A percentile compares a stretch with the other conserved stretches of the same genome.
phyloP scores from a whole-genome alignment of 2,888 invertebrate species.

The Lamproptera curius region DNA sequence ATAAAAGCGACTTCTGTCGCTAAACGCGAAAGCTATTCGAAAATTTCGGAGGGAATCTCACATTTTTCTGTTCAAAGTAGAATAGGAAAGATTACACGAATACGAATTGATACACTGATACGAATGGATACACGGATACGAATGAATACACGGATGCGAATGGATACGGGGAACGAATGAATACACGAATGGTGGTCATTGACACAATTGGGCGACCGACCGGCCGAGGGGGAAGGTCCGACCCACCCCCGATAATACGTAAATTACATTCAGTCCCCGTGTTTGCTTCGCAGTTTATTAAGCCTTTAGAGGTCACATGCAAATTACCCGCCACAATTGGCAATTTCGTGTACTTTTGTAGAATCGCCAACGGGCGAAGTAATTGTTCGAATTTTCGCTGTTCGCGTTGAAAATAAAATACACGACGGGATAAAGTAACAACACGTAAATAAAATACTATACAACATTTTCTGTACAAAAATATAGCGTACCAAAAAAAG shows the following conservation, averaged over 20 bases:
- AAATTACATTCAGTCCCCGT: constrained; percentile 44
- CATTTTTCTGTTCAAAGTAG: too few species aligned
- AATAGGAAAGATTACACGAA: too few species aligned
- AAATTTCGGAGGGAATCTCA: too few species aligned
- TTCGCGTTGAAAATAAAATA: constrained; percentile 1
- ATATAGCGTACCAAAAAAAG: not conserved
- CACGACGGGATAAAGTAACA: too few species aligned
- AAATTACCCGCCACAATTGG: constrained; percentile 27
- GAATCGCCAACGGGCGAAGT: not conserved
- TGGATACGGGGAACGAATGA: too few species aligned
- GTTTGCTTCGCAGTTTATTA: constrained; percentile 39
- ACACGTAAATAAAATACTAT: too few species aligned
- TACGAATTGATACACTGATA: too few species aligned
- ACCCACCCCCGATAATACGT: constrained; percentile 39
- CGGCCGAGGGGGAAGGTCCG: constrained; percentile 33
- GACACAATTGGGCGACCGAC: constrained; percentile 34
- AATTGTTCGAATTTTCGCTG: not conserved
- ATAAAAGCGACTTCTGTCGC: too few species aligned
- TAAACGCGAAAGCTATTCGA: too few species aligned
- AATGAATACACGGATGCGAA: too few species aligned
- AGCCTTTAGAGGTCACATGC: constrained; percentile 32
- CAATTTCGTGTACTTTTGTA: constrained; percentile 21
- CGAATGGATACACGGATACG: too few species aligned
- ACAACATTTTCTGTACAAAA: not conserved
- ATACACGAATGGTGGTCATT: constrained; percentile 30